phyloP scores from a whole-genome alignment of 2,797 vertebrate species.

The Psittacula derbiana region DNA sequence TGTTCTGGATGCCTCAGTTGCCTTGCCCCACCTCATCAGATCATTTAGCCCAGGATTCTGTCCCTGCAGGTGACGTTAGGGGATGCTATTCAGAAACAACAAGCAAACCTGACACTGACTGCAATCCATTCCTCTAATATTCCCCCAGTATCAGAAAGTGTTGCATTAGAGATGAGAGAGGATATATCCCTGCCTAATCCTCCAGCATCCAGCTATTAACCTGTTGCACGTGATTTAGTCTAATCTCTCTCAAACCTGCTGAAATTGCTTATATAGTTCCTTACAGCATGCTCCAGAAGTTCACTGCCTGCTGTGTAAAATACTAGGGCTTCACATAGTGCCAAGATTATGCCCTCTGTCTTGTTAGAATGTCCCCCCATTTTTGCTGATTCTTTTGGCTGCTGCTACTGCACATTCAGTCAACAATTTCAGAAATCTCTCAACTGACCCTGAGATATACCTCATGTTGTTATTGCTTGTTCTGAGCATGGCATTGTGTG shows the following conservation, averaged over 20 bases:
- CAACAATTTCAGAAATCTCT: not conserved
- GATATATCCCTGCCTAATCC: not conserved
- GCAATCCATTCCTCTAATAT: not conserved
- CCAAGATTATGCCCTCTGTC: not conserved
- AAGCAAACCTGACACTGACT: not conserved
- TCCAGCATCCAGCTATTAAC: not conserved
- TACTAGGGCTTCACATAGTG: not conserved
- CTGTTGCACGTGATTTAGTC: not conserved
- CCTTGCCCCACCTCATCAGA: not conserved
- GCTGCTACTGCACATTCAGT: not conserved
- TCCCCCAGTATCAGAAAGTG: not conserved
- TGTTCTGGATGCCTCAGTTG: not conserved
- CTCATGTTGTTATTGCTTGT: not conserved
- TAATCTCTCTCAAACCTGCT: not conserved
- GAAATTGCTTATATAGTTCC: not conserved
- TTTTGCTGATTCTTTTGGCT: not conserved
- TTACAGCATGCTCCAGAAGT: not conserved
- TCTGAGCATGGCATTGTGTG: not conserved
- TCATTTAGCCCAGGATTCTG: not conserved
- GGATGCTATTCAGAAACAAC: not conserved
- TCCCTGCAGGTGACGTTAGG: fast-evolving
- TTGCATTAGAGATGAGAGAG: not conserved
- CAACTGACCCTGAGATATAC: not conserved
- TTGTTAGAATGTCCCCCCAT: not conserved
- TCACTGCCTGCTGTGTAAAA: not conserved